Percentiles rank a stretch among this genome's conserved stretches.
Evolutionary conservation across 2,888 invertebrate species (phyloP).

Genomic region (Troides helena): DNA sequence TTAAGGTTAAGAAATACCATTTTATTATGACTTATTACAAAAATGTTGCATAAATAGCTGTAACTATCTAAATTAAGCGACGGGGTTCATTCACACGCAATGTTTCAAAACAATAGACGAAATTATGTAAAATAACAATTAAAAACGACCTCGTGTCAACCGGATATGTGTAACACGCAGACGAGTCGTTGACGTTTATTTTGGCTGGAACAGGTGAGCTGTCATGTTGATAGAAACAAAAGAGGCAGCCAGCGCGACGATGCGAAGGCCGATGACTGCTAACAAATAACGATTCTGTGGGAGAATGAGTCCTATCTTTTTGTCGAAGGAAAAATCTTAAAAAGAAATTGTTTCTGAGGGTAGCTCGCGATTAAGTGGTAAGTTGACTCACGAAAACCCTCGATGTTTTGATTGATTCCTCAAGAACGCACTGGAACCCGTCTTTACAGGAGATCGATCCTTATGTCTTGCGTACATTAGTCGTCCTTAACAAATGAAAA

Average conservation of each 20-base stretch:
- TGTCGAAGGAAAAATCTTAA: too few species aligned
- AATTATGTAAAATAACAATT: constrained; percentile 74
- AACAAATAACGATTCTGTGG: constrained; percentile 49
- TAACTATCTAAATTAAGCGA: constrained; percentile 14
- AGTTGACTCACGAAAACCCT: too few species aligned
- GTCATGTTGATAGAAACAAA: constrained; percentile 62
- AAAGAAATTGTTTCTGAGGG: too few species aligned
- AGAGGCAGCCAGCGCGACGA: constrained; percentile 66
- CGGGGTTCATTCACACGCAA: constrained; percentile 65
- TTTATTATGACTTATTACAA: not conserved
- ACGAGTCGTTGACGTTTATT: constrained; percentile 65
- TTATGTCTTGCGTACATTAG: too few species aligned
- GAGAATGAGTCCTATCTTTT: constrained; percentile 58
- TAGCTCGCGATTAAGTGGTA: too few species aligned
- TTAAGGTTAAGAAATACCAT: not conserved
- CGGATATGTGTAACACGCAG: constrained; percentile 53
- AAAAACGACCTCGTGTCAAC: constrained; percentile 65
- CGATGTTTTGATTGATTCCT: too few species aligned
- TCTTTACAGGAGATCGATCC: too few species aligned
- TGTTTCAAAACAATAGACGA: constrained; percentile 58
- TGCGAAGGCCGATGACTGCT: constrained; percentile 71
- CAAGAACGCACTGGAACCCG: too few species aligned
- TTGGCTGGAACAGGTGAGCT: constrained; percentile 37
- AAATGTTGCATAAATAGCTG: constrained; percentile 21
- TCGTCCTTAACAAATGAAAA: too few species aligned